phyloP scores from a whole-genome alignment of 2,888 invertebrate genomes.

The Tetragonisca angustula region DNA sequence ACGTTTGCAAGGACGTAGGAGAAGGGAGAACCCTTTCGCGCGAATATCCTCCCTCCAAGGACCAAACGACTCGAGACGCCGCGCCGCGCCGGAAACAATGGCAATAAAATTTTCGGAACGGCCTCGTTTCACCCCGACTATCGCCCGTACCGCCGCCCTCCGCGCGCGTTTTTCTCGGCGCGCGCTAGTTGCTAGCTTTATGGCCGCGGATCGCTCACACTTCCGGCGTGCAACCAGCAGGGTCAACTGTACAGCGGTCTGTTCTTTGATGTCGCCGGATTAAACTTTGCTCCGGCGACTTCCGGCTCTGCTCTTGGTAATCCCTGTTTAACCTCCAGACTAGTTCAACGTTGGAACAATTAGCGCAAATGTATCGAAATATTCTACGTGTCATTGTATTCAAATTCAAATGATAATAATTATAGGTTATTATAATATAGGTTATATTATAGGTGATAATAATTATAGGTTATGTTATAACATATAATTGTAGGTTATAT shows the following conservation, averaged over 20 bases:
- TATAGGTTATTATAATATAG: too few relatives aligned
- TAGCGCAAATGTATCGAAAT: too few relatives aligned
- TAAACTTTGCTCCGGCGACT: not conserved
- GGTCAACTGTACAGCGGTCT: not conserved
- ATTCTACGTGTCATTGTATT: too few relatives aligned
- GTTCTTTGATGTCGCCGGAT: not conserved
- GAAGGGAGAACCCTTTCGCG: constrained; percentile 44
- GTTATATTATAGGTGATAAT: too few relatives aligned
- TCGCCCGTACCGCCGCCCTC: constrained; percentile 1
- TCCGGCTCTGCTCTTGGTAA: too few relatives aligned
- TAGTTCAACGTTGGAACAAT: too few relatives aligned
- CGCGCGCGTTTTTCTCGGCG: constrained; percentile 9
- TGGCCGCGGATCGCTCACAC: not conserved
- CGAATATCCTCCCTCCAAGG: constrained; percentile 47
- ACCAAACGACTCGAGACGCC: constrained; percentile 36
- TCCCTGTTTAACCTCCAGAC: too few relatives aligned
- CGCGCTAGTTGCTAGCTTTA: constrained; percentile 17
- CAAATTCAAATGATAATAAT: too few relatives aligned
- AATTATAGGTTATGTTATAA: too few relatives aligned
- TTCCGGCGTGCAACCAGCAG: not conserved
- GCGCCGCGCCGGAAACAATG: constrained; percentile 60
- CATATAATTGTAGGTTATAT: too few relatives aligned
- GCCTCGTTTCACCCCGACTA: constrained; percentile 34
- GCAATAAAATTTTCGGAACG: constrained; percentile 64
- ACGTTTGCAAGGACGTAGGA: constrained; percentile 14